Evolutionary conservation across 2,888 invertebrate genomes (phyloP).

Genomic region (Podabrus alpinus): DNA sequence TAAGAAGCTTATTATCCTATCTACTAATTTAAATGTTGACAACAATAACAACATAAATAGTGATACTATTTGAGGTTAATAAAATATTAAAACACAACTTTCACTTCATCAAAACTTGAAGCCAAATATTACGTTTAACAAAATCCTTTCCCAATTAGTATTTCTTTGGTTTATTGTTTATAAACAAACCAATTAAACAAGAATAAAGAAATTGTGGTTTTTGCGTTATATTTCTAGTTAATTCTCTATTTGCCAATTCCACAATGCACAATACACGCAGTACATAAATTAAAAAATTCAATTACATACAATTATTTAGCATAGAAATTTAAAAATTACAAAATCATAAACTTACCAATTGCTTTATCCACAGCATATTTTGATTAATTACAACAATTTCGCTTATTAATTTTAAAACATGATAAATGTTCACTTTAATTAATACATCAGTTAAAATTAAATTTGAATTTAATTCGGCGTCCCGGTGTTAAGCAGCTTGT

Average conservation of each 20-base stretch:
- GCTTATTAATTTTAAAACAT: neutral
- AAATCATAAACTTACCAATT: neutral
- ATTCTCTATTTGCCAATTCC: neutral
- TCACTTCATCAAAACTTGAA: neutral
- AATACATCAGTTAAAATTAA: neutral
- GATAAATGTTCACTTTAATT: neutral
- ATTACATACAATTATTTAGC: neutral
- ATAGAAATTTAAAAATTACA: neutral
- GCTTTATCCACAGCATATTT: neutral
- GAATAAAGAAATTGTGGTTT: neutral
- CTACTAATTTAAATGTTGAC: neutral
- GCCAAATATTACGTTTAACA: neutral
- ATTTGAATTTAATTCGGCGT: neutral
- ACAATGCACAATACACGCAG: neutral
- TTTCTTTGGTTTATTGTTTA: neutral
- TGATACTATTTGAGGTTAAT: neutral
- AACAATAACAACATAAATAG: neutral
- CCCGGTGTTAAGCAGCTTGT: constrained; percentile 22
- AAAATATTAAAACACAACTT: neutral
- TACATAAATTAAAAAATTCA: neutral
- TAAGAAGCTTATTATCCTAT: neutral
- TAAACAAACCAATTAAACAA: neutral
- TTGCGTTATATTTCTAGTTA: neutral
- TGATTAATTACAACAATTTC: neutral
- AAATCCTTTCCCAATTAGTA: neutral